A percentile compares a stretch with the other conserved stretches of the same genome.
Conservation (phyloP, 2,888 invertebrate genomes). For the Oxyteleia sp. region DNA sequence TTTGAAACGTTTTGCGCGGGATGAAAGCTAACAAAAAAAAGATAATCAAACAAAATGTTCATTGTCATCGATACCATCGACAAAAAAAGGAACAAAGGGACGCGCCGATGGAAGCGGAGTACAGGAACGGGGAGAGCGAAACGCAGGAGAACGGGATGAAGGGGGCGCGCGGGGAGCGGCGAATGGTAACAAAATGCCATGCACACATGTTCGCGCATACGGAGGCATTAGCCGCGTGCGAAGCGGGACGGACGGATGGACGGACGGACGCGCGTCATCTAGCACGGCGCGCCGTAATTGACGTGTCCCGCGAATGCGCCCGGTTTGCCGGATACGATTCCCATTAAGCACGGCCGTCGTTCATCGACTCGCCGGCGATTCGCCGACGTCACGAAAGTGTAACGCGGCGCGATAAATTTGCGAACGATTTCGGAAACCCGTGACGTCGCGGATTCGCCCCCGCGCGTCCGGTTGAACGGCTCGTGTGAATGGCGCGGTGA, state of each 20-base stretch:
- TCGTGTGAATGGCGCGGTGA: too few species aligned
- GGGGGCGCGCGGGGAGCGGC: constrained; percentile 2
- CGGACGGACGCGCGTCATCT: constrained; percentile 78
- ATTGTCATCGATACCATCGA: constrained; percentile 51
- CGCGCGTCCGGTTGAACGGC: constrained; percentile 60
- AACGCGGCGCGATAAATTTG: constrained; percentile 72
- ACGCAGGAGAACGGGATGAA: too few species aligned
- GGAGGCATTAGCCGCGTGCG: constrained; percentile 61
- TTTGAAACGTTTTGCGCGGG: constrained; percentile 23
- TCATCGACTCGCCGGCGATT: too few species aligned
- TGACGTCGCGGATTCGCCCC: constrained; percentile 67
- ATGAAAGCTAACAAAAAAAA: constrained; percentile 30
- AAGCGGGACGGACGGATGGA: constrained; percentile 18
- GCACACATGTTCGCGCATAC: constrained; percentile 38
- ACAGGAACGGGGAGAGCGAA: too few species aligned
- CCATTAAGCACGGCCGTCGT: too few species aligned
- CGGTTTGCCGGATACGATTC: too few species aligned
- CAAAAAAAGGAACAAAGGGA: constrained; percentile 17
- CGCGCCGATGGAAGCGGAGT: not conserved
- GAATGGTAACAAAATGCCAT: constrained; percentile 48
- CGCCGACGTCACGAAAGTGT: constrained; percentile 59
- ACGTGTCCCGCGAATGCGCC: constrained; percentile 83
- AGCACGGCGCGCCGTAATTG: constrained; percentile 81
- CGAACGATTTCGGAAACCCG: constrained; percentile 73
- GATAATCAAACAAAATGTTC: constrained; percentile 58